phyloP scores from a whole-genome alignment of 2,113 vertebrate genomes.

The Cyrtonyx montezumae region DNA sequence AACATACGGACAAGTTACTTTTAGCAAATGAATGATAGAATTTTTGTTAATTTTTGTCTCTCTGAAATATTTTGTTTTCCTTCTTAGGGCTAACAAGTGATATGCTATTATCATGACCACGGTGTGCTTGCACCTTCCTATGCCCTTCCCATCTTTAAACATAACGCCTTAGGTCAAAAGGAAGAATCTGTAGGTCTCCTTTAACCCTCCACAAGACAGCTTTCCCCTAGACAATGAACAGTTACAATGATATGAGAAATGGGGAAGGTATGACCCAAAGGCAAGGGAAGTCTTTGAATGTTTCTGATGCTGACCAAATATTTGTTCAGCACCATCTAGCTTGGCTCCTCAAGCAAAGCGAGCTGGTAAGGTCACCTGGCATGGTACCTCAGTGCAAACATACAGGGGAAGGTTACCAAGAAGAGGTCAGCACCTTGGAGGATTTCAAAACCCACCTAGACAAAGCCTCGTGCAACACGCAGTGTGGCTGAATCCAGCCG shows the following conservation, averaged over 20 bases:
- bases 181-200: fast-evolving
- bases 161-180: background rate
- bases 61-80: constrained; percentile 10
- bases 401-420: background rate
- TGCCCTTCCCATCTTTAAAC: background rate
- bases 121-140: background rate
- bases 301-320: background rate
- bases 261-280: background rate
- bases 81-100: background rate
- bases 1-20: constrained; percentile 1
- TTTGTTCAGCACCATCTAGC: background rate
- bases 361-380: background rate
- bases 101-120: fast-evolving
- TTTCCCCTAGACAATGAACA: background rate
- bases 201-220: background rate
- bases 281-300: background rate
- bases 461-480: background rate
- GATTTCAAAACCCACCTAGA: background rate
- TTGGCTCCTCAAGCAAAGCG: background rate
- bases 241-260: background rate
- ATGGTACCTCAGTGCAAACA: background rate
- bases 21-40: background rate
- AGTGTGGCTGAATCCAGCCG: background rate
- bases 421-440: background rate
- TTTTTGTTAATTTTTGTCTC: background rate